Base-by-base conservation (phyloP, 2,888 invertebrate species). In the Chironomus riparius region DNA sequence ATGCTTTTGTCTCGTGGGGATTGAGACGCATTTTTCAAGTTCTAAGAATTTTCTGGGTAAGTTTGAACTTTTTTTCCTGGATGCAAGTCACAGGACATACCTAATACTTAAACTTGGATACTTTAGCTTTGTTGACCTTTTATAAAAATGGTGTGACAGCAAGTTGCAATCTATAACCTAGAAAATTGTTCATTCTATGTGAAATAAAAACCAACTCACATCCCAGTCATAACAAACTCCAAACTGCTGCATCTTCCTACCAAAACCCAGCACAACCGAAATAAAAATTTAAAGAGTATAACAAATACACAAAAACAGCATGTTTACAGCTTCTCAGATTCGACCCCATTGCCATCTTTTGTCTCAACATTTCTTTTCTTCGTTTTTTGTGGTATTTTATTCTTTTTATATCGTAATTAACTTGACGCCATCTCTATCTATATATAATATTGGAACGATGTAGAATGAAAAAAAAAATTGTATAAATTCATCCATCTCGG, bases 341-440 rank as follows among this genome's bases (percentile, higher is more conserved):
- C 38, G 56, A n/a, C 18, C 56, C 18, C 56, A 15, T 18, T n/a
- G 18, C 15, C 18, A 15, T 56, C 56, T 56, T 56, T 56, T 56
- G 18, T 56, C 15, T 70, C 50, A n/a, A 47, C 22, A 47, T 48
- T 70, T 18, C 18, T 21, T 71, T 56, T 50, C 50, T 10, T 62
- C 22, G 12, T 70, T 70, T 21, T 15, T 38, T 13, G 18, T 50
- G 15, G 70, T 70, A n/a, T 21, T 48, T 48, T 56, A 21, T 56
- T 21, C 24, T 18, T 62, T n/a, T 71, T 22, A 50, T n/a, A 22
- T 50, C 50, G 62, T 72, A 72, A 72, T 72, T 72, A 72, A 50
- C 50, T 72, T 72, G 72, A 72, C 72, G 72, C 72, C 72, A 61
- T 38, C 68, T 68, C 18, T 72, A 6, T 38, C 47, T 22, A 18